Evolutionary conservation across 2,888 invertebrate genomes (phyloP).

Genomic region (Ecliptopera silaceata): DNA sequence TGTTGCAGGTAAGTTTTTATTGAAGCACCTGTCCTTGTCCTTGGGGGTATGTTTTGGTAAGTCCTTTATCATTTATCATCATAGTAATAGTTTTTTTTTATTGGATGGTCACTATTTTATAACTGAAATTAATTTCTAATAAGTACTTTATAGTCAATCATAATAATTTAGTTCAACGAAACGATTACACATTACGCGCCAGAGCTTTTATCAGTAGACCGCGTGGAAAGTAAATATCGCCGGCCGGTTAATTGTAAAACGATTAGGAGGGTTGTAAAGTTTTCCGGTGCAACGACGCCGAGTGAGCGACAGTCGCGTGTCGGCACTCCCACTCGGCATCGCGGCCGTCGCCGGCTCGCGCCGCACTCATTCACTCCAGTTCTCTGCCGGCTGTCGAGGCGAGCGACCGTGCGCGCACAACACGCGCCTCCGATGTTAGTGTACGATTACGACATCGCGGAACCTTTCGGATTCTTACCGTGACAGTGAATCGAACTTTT

Average conservation of each 20-base stretch:
- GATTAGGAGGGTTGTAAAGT: conserved; percentile 78
- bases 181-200: conserved; percentile 18
- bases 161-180: background rate
- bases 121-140: background rate
- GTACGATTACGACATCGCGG: conserved; percentile 80
- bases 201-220: conserved; percentile 33
- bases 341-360: conserved; percentile 65
- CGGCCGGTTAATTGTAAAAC: conserved; percentile 70
- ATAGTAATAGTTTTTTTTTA: too few relatives aligned
- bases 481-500: conserved; percentile 74
- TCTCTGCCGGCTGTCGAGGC: conserved; percentile 74
- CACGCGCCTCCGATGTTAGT: conserved; percentile 76
- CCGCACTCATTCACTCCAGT: conserved; percentile 78
- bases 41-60: conserved; percentile 16
- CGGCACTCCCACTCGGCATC: conserved; percentile 72
- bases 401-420: conserved; percentile 65
- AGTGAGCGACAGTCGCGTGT: conserved; percentile 62
- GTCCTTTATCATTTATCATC: conserved; percentile 5
- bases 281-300: conserved; percentile 73
- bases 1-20: conserved; percentile 54
- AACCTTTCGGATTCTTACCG: conserved; percentile 71
- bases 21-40: background rate
- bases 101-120: background rate
- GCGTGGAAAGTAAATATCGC: conserved; percentile 73
- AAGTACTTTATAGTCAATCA: conserved; percentile 6